phyloP scores from a whole-genome alignment of 2,888 invertebrate genomes.

The Idaea straminata region DNA sequence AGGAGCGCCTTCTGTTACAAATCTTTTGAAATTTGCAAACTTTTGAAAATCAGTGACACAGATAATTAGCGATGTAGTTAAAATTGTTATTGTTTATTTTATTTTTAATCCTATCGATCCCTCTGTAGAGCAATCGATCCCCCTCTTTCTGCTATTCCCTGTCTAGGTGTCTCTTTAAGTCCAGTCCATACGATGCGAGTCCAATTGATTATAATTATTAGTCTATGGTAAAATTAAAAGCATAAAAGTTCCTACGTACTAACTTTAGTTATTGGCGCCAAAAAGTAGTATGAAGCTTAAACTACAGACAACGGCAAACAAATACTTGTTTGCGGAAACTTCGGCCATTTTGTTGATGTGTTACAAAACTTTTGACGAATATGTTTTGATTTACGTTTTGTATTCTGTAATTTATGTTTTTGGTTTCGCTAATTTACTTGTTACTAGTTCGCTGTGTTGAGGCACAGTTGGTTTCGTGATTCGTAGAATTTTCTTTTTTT shows the following conservation, averaged over 20 bases:
- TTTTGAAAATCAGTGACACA: no score
- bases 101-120: no score
- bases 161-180: no score
- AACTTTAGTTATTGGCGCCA: background rate
- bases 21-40: no score
- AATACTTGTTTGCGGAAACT: background rate
- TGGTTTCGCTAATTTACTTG: background rate
- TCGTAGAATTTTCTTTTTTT: background rate
- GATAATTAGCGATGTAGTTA: no score
- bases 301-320: background rate
- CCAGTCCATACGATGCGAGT: no score
- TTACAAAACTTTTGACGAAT: background rate
- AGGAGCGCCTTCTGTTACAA: no score
- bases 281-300: background rate
- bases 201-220: no score
- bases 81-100: no score
- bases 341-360: background rate
- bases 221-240: background rate
- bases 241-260: background rate
- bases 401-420: background rate
- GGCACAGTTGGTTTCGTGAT: background rate
- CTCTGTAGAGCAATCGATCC: no score
- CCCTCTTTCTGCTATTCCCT: no score
- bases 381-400: background rate
- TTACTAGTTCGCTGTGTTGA: background rate